phyloP scores from a whole-genome alignment of 2,888 invertebrate genomes.

The Pachycephus smyrnensis region DNA sequence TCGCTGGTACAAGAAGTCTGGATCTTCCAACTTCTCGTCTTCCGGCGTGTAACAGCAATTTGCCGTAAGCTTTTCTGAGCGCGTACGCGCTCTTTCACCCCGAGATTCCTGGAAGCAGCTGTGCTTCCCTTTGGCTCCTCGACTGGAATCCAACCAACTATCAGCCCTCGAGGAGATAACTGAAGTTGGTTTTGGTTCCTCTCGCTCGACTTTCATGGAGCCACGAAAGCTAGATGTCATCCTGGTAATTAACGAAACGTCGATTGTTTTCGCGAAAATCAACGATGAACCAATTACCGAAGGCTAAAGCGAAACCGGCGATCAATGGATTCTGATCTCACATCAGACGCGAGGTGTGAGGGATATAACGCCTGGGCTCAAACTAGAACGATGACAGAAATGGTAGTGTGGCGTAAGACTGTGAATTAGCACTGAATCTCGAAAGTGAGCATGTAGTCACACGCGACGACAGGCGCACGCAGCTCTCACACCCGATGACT shows the following conservation, averaged over 20 bases:
- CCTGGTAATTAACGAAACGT: conserved; percentile 39
- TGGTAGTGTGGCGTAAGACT: too few species aligned
- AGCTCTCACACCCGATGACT: too few species aligned
- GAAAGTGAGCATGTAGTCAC: too few species aligned
- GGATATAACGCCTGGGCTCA: too few species aligned
- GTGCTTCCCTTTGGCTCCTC: conserved; percentile 12
- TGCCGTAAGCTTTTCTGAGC: conserved; percentile 6
- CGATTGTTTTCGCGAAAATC: background rate
- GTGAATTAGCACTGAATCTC: too few species aligned
- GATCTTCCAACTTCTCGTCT: conserved; percentile 29
- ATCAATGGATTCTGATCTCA: too few species aligned
- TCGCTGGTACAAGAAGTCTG: conserved; percentile 40
- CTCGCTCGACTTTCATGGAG: conserved; percentile 29
- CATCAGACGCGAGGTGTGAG: too few species aligned
- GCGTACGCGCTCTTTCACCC: conserved; percentile 14
- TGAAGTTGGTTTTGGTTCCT: conserved; percentile 20
- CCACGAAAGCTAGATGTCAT: conserved; percentile 58
- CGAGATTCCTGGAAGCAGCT: conserved; percentile 7
- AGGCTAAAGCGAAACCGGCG: too few species aligned
- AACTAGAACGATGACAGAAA: too few species aligned
- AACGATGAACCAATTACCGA: too few species aligned
- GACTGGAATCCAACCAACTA: conserved; percentile 12
- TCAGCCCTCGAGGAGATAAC: background rate
- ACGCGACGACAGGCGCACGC: too few species aligned
- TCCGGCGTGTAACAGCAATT: conserved; percentile 16